These are phyloP conservation scores for Sphaeridia pumilis DNA, from an alignment of 2,888 invertebrate species.

Conservation along the genomic window DNA sequence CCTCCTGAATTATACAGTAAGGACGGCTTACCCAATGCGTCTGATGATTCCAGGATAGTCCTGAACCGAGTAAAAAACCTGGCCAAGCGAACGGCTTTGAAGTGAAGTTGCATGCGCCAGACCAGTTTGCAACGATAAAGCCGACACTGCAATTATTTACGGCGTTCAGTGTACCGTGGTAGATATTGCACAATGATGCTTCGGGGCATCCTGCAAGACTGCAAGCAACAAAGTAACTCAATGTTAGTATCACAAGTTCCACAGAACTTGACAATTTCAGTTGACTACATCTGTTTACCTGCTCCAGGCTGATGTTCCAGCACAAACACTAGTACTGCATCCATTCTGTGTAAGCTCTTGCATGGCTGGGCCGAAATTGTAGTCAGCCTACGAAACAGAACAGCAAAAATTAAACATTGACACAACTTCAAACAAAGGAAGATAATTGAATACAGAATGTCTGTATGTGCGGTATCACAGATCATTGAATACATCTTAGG, in stretches of 20 bases:
- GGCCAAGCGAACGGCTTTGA: slow-evolving; percentile 50
- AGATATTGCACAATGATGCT: slow-evolving; percentile 48
- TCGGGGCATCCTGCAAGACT: slow-evolving; percentile 50
- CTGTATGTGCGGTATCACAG: slow-evolving; percentile 30
- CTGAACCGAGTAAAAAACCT: slow-evolving; percentile 47
- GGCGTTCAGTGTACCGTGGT: slow-evolving; percentile 46
- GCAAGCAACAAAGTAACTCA: slow-evolving; percentile 14
- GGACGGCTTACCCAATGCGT: slow-evolving; percentile 40
- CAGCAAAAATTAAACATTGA: neutral
- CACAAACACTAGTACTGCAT: slow-evolving; percentile 45
- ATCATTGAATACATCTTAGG: slow-evolving; percentile 9
- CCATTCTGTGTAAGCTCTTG: slow-evolving; percentile 43
- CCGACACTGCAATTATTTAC: slow-evolving; percentile 45
- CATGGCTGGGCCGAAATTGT: slow-evolving; percentile 46
- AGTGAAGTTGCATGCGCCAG: slow-evolving; percentile 49
- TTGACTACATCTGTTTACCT: slow-evolving; percentile 37
- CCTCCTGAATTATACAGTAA: neutral
- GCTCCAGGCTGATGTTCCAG: slow-evolving; percentile 51
- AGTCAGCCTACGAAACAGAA: slow-evolving; percentile 42
- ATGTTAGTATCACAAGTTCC: neutral
- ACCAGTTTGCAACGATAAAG: slow-evolving; percentile 49
- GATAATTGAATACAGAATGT: slow-evolving; percentile 11
- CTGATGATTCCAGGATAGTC: slow-evolving; percentile 48
- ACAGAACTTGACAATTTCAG: neutral
- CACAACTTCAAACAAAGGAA: slow-evolving; percentile 4